Conservation (phyloP, 1,140 invertebrate species). For the Aphelinus atriplicis region DNA sequence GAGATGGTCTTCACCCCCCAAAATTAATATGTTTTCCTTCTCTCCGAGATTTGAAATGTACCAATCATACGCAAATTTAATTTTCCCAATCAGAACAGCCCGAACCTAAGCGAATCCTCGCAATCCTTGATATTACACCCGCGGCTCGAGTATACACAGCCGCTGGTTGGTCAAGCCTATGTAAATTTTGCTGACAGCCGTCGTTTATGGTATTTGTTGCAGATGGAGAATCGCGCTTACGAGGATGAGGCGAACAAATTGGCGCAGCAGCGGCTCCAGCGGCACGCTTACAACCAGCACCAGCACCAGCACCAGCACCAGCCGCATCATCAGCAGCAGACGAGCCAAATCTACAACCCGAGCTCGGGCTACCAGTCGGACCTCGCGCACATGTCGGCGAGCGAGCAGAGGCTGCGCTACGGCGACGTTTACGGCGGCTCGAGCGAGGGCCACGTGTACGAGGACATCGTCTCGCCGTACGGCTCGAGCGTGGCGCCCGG, state of each 20-base stretch:
- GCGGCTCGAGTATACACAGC: too few relatives aligned
- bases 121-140: too few relatives aligned
- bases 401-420: slow-evolving; percentile 23
- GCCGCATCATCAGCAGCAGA: slow-evolving; percentile 25
- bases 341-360: background rate
- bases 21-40: too few relatives aligned
- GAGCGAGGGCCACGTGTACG: slow-evolving; percentile 56
- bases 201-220: slow-evolving; percentile 15
- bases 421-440: slow-evolving; percentile 28
- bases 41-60: too few relatives aligned
- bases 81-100: too few relatives aligned
- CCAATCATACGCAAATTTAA: too few relatives aligned
- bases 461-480: slow-evolving; percentile 52
- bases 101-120: too few relatives aligned
- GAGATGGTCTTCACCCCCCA: too few relatives aligned
- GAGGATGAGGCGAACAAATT: slow-evolving; percentile 53
- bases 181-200: too few relatives aligned
- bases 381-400: background rate
- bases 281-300: slow-evolving; percentile 1
- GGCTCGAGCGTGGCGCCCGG: slow-evolving; percentile 7
- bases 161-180: too few relatives aligned
- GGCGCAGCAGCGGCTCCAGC: slow-evolving; percentile 28
- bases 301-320: slow-evolving; percentile 24
- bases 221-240: slow-evolving; percentile 63
- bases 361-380: background rate